Conservation (phyloP, 2,888 invertebrate genomes). For the Latrodectus elegans region DNA sequence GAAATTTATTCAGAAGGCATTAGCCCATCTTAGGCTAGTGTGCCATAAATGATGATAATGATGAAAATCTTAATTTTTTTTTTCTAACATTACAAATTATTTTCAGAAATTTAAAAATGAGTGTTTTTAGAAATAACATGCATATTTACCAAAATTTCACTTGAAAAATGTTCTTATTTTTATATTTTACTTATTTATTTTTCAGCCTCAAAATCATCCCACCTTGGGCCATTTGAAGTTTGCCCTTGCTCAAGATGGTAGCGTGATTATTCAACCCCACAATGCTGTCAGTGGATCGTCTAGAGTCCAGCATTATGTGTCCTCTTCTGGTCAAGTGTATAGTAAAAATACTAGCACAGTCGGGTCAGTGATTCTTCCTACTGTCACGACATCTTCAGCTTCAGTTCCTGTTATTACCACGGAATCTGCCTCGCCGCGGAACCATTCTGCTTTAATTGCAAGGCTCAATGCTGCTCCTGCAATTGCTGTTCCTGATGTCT, state of each 20-base stretch:
- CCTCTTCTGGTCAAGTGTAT: slow-evolving; percentile 39
- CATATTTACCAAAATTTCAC: too few relatives aligned
- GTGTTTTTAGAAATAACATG: too few relatives aligned
- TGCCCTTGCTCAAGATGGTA: slow-evolving; percentile 72
- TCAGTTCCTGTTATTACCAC: slow-evolving; percentile 43
- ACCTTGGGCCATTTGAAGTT: slow-evolving; percentile 71
- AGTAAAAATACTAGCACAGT: slow-evolving; percentile 36
- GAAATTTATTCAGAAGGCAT: too few relatives aligned
- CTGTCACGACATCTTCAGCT: slow-evolving; percentile 36
- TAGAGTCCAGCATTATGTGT: slow-evolving; percentile 37
- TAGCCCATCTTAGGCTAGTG: too few relatives aligned
- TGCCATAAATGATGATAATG: too few relatives aligned
- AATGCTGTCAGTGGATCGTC: slow-evolving; percentile 6
- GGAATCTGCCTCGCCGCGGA: slow-evolving; percentile 38
- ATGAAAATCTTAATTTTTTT: too few relatives aligned
- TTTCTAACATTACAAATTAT: too few relatives aligned
- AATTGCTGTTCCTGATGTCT: slow-evolving; percentile 66
- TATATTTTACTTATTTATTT: neutral
- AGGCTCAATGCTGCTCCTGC: slow-evolving; percentile 70
- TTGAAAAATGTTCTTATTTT: neutral
- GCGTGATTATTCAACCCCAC: slow-evolving; percentile 71
- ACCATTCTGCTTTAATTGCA: slow-evolving; percentile 71
- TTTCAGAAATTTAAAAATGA: too few relatives aligned
- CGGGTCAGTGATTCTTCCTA: slow-evolving; percentile 45
- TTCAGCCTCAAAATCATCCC: slow-evolving; percentile 38